phyloP scores from a whole-genome alignment of 1,140 invertebrate genomes.

The Palaemon carinicauda region DNA sequence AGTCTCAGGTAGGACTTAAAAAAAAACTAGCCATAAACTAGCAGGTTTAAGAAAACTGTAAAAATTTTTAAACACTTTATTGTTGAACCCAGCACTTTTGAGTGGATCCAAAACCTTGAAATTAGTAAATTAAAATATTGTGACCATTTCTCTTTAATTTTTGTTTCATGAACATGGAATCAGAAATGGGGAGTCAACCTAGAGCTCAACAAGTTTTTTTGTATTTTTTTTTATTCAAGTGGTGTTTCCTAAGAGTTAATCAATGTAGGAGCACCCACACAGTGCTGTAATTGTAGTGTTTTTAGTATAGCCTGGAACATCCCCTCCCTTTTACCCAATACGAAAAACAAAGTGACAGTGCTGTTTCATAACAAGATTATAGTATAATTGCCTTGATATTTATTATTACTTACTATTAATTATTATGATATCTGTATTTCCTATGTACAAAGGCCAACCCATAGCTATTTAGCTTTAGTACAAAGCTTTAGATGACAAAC shows the following conservation, averaged over 20 bases:
- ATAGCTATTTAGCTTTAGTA: slow-evolving; percentile 53
- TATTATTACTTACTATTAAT: slow-evolving; percentile 52
- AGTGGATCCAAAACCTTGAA: slow-evolving; percentile 46
- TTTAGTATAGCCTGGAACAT: not conserved
- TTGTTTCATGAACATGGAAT: slow-evolving; percentile 34
- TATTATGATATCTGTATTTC: slow-evolving; percentile 54
- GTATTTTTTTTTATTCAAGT: not conserved
- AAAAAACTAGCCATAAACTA: not conserved
- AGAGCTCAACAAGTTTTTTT: not conserved
- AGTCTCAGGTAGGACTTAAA: too few relatives aligned
- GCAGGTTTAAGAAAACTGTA: slow-evolving; percentile 31
- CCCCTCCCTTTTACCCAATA: slow-evolving; percentile 18
- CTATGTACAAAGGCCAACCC: slow-evolving; percentile 54
- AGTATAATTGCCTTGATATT: slow-evolving; percentile 52
- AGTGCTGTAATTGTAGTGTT: not conserved
- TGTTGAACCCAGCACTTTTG: slow-evolving; percentile 49
- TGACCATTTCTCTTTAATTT: slow-evolving; percentile 42
- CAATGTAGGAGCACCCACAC: not conserved
- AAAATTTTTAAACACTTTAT: slow-evolving; percentile 49
- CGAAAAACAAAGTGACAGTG: slow-evolving; percentile 35
- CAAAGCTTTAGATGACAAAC: slow-evolving; percentile 49
- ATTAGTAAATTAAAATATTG: slow-evolving; percentile 38
- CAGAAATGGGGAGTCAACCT: slow-evolving; percentile 24
- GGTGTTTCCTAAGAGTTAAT: not conserved
- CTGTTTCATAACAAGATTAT: slow-evolving; percentile 47